These are phyloP conservation scores for Mormyrops boulengeri DNA, from an alignment of 2,797 vertebrate genomes.

Conservation along the genomic window DNA sequence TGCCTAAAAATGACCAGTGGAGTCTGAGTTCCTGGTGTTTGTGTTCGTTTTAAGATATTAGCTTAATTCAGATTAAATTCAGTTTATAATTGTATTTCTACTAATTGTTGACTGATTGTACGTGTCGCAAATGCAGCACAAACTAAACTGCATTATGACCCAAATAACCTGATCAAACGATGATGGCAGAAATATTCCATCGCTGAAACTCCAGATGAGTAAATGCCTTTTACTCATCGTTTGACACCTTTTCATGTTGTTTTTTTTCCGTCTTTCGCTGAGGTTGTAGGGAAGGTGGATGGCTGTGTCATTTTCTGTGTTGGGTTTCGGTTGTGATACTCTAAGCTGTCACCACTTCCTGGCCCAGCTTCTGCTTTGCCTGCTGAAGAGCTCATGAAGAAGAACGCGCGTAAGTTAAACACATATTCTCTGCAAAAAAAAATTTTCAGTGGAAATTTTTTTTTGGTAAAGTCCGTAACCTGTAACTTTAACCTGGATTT, in stretches of 20 bases:
- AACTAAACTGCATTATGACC: background rate
- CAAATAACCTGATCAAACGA: background rate
- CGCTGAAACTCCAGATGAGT: background rate
- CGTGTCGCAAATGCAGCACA: background rate
- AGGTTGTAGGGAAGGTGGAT: background rate
- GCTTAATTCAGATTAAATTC: background rate
- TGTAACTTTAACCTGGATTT: background rate
- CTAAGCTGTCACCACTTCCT: constrained; percentile 58
- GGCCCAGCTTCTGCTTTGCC: constrained; percentile 50
- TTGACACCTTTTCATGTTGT: background rate
- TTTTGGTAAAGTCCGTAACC: background rate
- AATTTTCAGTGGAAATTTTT: background rate
- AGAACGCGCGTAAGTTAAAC: constrained; percentile 42
- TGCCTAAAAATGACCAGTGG: background rate
- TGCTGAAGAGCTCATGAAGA: constrained; percentile 56
- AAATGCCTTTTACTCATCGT: background rate
- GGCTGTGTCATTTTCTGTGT: constrained; percentile 31
- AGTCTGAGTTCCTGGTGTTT: background rate
- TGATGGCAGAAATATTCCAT: background rate
- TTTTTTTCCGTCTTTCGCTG: background rate
- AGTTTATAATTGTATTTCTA: background rate
- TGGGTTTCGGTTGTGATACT: constrained; percentile 30
- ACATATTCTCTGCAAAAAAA: background rate
- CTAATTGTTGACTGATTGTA: background rate
- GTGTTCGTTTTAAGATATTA: background rate